A percentile compares a stretch with the other conserved stretches of the same genome.
Conservation (phyloP, 2,888 invertebrate species). For the Flexamia atlantica region DNA sequence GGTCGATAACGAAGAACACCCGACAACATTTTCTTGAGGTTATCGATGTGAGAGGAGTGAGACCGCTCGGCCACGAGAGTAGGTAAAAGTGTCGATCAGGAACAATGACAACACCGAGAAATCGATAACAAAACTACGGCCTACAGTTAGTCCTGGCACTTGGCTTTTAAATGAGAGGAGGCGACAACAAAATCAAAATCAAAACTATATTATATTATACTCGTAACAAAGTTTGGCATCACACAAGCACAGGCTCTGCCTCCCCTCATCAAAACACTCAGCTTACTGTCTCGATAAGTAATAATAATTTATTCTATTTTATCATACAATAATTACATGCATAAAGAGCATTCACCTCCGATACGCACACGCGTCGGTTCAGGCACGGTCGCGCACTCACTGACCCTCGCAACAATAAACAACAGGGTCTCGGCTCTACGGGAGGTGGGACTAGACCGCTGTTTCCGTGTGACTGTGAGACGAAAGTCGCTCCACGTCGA, state of each 20-base stretch:
- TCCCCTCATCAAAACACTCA: slow-evolving; percentile 63
- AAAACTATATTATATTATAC: slow-evolving; percentile 62
- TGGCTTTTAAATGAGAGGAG: slow-evolving; percentile 65
- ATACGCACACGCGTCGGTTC: slow-evolving; percentile 38
- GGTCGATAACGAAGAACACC: slow-evolving; percentile 54
- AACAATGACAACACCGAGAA: slow-evolving; percentile 64
- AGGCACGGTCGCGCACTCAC: slow-evolving; percentile 58
- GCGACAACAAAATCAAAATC: slow-evolving; percentile 57
- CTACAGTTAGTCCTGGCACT: slow-evolving; percentile 64
- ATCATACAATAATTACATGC: slow-evolving; percentile 70
- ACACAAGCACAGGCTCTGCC: slow-evolving; percentile 62
- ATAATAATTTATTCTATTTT: slow-evolving; percentile 64
- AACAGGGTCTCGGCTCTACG: slow-evolving; percentile 66
- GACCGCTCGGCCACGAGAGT: slow-evolving; percentile 58
- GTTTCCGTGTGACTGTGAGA: slow-evolving; percentile 97
- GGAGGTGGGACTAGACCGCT: slow-evolving; percentile 83
- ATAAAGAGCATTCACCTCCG: slow-evolving; percentile 66
- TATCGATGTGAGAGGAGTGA: slow-evolving; percentile 60
- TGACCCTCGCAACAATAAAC: slow-evolving; percentile 70
- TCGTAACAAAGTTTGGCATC: slow-evolving; percentile 63
- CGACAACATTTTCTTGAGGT: slow-evolving; percentile 55
- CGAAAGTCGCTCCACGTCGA: slow-evolving; percentile 94
- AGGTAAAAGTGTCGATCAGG: slow-evolving; percentile 61
- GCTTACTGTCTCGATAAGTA: slow-evolving; percentile 62
- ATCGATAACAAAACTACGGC: slow-evolving; percentile 65